Base-by-base conservation (phyloP, 2,888 invertebrate species). In the Plagodis dolabraria region DNA sequence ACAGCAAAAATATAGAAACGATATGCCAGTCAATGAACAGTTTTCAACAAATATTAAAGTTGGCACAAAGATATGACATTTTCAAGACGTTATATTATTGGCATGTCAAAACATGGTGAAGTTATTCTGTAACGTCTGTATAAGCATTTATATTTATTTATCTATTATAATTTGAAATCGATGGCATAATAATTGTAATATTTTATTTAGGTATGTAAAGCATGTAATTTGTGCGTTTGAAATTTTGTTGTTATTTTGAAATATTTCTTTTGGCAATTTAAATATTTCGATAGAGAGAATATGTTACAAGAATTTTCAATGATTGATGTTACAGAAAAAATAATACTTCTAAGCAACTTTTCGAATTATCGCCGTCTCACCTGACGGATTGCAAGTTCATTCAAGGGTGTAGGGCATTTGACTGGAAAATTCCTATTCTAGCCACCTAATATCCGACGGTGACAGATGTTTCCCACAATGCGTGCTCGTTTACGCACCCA, bases 401-500 rank as follows among this genome's bases (percentile, higher is more conserved):
- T 35, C 34, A 56, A 60, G 52, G 33, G 33, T 49, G 35, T 42
- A 52, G 35, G 45, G 45, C 56, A 46, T 45, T 56, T 49, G 49
- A 60, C 53, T 60, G 60, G 53, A 57, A 60, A 60, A 60, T 53
- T n/a, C 56, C 35, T 56, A 49, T 53, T 44, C 47, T 51, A 53
- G 54, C 52, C 51, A 49, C 57, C 47, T 47, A 54, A 51, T 33
- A 52, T 49, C 52, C 54, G 48, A 40, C 55, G 53, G 52, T 52
- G 56, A 63, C 49, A 59, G 59, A 57, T 61, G 53, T 53, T 47
- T 53, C 61, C 57, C 68, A 70, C 64, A 63, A 64, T 60, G 64
- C 65, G 59, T 59, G 52, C 61, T 67, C 63, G 58, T 50, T 51
- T 69, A 70, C 77, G 68, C 72, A 68, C 67, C 71, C 68, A 58